These are phyloP conservation scores for Lochmaea capreae DNA, from an alignment of 2,888 invertebrate species.

Conservation along the genomic window DNA sequence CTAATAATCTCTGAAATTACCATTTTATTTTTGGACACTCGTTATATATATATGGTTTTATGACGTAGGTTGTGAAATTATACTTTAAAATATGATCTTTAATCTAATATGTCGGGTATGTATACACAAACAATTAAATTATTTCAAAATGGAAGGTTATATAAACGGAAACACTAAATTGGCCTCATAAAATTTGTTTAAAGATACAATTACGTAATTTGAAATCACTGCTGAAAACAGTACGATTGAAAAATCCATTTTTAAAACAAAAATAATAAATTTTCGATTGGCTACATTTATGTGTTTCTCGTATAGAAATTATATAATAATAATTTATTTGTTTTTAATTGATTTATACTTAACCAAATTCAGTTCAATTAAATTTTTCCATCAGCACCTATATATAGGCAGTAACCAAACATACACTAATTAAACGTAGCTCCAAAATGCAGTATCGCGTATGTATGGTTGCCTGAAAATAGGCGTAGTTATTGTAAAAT, in stretches of 20 bases:
- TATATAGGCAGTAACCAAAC: too few relatives aligned
- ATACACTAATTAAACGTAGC: too few relatives aligned
- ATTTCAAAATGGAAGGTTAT: conserved; percentile 2
- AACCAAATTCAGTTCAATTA: too few relatives aligned
- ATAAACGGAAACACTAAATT: conserved; percentile 4
- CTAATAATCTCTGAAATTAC: not conserved
- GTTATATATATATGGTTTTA: not conserved
- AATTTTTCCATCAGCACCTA: too few relatives aligned
- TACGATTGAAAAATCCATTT: not conserved
- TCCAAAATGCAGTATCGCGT: too few relatives aligned
- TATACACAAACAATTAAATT: not conserved
- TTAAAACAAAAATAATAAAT: not conserved
- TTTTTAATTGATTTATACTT: too few relatives aligned
- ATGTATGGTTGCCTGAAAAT: too few relatives aligned
- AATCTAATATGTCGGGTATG: not conserved
- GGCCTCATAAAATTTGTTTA: not conserved
- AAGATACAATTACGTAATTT: not conserved
- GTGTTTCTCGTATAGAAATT: too few relatives aligned
- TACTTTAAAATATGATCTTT: not conserved
- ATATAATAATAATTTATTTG: too few relatives aligned
- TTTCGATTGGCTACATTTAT: not conserved
- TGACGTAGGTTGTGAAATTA: not conserved
- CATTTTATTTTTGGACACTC: not conserved
- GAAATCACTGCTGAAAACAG: not conserved
- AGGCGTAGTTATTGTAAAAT: too few relatives aligned